phyloP scores from a whole-genome alignment of 64 coral and sea anemone genomes.

The Astreopora myriophthalma region DNA sequence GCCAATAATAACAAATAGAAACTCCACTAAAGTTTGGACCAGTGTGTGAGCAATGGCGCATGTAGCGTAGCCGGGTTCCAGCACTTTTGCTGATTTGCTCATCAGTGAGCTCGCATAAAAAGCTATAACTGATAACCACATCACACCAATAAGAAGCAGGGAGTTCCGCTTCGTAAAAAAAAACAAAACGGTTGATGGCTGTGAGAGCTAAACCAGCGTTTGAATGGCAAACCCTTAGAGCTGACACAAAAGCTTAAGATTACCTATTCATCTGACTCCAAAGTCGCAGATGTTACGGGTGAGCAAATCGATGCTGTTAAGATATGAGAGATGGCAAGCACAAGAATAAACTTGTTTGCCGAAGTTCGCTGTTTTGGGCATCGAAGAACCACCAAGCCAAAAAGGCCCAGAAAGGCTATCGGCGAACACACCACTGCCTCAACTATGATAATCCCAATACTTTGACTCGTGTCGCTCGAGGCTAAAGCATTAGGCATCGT shows the following conservation, averaged over 20 bases:
- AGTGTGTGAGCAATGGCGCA: neutral
- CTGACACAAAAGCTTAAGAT: neutral
- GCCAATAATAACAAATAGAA: neutral
- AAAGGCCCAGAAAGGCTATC: neutral
- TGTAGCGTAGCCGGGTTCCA: neutral
- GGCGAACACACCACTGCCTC: neutral
- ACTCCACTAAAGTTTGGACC: conserved; percentile 2
- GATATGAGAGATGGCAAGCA: neutral
- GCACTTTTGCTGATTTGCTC: neutral
- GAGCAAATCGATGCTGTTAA: neutral
- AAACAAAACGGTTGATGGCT: conserved; percentile 14
- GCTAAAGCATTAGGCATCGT: neutral
- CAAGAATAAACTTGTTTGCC: neutral
- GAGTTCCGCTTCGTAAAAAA: conserved; percentile 18
- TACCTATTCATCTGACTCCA: neutral
- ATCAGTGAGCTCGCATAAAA: neutral
- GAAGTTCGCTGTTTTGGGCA: conserved; percentile 27
- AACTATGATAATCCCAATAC: neutral
- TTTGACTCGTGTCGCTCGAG: neutral
- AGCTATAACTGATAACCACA: neutral
- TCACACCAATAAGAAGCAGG: neutral
- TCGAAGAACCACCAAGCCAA: conserved; percentile 36
- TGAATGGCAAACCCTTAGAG: conserved; percentile 10
- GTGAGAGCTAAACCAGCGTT: neutral
- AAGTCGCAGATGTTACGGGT: conserved; percentile 3